These are phyloP conservation scores for Takifugu ocellatus DNA, from an alignment of 2,797 vertebrate species.

Conservation along the genomic window DNA sequence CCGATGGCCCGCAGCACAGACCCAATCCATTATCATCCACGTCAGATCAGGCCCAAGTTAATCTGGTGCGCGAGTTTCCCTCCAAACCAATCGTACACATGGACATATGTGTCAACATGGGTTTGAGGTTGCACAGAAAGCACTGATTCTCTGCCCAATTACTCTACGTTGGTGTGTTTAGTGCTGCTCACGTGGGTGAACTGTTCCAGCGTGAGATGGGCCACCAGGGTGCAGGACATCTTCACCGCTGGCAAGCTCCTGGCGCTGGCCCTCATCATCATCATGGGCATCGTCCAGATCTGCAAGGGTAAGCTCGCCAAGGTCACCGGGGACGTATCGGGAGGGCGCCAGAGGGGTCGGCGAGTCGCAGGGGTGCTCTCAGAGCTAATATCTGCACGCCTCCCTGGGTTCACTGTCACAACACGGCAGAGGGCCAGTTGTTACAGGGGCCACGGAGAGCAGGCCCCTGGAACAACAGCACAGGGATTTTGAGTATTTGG, in stretches of 20 bases:
- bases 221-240: constrained; percentile 89
- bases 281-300: constrained; percentile 92
- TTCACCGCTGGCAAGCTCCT: constrained; percentile 92
- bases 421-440: constrained; percentile 53
- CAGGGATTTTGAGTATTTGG: constrained; percentile 21
- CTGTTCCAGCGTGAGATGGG: constrained; percentile 90
- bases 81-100: too few species aligned
- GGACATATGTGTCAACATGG: too few species aligned
- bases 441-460: constrained; percentile 40
- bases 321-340: constrained; percentile 31
- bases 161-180: constrained; percentile 20
- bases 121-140: too few species aligned
- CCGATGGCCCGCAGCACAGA: constrained; percentile 37
- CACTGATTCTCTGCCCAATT: too few species aligned
- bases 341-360: constrained; percentile 37
- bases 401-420: constrained; percentile 53
- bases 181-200: constrained; percentile 93
- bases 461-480: constrained; percentile 31
- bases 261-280: constrained; percentile 87
- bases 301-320: constrained; percentile 82
- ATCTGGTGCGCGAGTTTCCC: background rate
- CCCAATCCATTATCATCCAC: constrained; percentile 31
- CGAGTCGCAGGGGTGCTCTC: constrained; percentile 53
- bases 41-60: background rate
- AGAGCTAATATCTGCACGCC: constrained; percentile 48